Base-by-base conservation (phyloP, 2,113 vertebrate genomes). In the Phoxinus phoxinus region DNA sequence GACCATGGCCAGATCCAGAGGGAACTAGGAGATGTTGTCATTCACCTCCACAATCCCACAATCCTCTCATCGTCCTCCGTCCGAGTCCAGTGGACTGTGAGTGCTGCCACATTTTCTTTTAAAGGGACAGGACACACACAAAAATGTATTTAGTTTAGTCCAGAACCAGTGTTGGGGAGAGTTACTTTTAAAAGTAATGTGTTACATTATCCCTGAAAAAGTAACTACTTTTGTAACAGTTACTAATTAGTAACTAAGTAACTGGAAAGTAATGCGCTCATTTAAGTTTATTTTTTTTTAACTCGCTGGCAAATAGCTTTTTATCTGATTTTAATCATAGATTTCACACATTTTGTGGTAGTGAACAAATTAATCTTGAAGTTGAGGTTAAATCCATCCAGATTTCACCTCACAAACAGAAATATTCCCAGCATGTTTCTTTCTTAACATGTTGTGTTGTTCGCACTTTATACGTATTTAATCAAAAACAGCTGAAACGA, bases 61-160 rank as follows among this genome's bases (percentile, higher is more conserved):
- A 97, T 98, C 87, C 97, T 99, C 85, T 99, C 98, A 15, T 99
- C 98, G 7, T 99, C 98, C 2, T 97, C 98, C 0, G 95, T 99
- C 37, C 96, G 98, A 93, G 95, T 99, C 84, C 97, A 99, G 82
- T 99, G 98, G 98, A 99, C 98, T n/a, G 98, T 99, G 92, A 98
- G 96, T 96, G 79, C 59, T 2, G 7, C 23, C 27, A 37, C 4
- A 21, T 23, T 59, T 46, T 10, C 71, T 19, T n/a, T n/a, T 53
- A n/a, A 53, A 83, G 5, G 2, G 6, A 59, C 9, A 6, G 2
- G 6, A 59, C 9, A 37, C 19, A 23, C 19, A 35, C 17, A 71
- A 23, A 35, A 69, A 35, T 37, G 0, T 3, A 35, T 21, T 2
- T 7, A 6, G 17, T 56, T 56, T 21, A 2, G 53, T 21, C 19